Base-by-base conservation (phyloP, 2,797 vertebrate species). In the Hapalemur alaotrensis region DNA sequence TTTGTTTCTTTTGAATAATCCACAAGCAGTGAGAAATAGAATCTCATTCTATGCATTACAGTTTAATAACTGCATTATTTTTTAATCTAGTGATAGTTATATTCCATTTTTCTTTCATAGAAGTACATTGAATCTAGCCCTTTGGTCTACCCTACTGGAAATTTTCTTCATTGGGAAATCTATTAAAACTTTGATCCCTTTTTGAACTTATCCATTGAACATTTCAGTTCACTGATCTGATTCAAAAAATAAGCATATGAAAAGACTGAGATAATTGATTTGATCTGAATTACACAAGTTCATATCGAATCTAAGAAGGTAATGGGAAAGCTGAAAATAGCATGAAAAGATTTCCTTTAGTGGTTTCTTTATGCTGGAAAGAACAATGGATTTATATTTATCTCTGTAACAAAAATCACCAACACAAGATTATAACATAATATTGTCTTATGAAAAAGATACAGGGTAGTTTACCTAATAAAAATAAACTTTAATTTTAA, bases 151-250 rank as follows among this genome's bases (percentile, higher is more conserved):
- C 15, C 50, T 86, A 38, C 17, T 92, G 41, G 80, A 78, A 89
- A 63, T 81, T 75, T 75, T 80, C 73, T 81, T 90, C 59, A 54
- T 43, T 92, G 52, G 48, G 87, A 96, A 92, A 93, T 92, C 72
- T 89, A 52, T 96, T 83, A 89, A 82, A 89, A 92, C 32, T 81
- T 92, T 86, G 50, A 86, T 95, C 59, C 52, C 7, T 90, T 89
- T 92, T 89, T 84, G n/a, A 95, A 90, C 41, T 67, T 81, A 76
- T 38, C 2, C 17, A 78, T 78, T 88, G 90, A 88, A 63, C 57
- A 95, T 57, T 86, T 92, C 69, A 96, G 52, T 92, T 95, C 94
- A 92, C n/a, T 81, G 80, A 89, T 89, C n/a, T 95, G 67, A 89
- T 82, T 81, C 50, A 89, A 89, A 82, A 93, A 43, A 43, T 84